Evolutionary conservation across 2,888 invertebrate genomes (phyloP).

Genomic region (Lasioglossum zephyrum): DNA sequence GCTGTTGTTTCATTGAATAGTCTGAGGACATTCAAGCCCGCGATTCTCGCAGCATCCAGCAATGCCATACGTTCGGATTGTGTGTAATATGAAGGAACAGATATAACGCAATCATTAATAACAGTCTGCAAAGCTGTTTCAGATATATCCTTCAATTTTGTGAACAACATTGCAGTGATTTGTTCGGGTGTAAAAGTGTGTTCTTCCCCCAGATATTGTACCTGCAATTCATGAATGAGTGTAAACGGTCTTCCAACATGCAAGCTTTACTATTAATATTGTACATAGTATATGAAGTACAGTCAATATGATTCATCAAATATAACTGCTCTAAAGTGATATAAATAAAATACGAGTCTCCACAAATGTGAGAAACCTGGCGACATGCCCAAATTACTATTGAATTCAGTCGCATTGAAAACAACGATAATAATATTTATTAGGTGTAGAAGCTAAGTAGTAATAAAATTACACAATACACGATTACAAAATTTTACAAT

Average conservation of each 20-base stretch:
- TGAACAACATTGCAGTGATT: constrained; percentile 97
- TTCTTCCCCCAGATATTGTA: constrained; percentile 93
- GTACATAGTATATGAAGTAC: background rate
- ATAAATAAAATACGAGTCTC: constrained; percentile 71
- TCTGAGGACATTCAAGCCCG: constrained; percentile 96
- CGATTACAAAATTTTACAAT: constrained; percentile 1
- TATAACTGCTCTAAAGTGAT: constrained; percentile 65
- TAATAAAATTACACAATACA: constrained; percentile 3
- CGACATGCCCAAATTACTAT: constrained; percentile 62
- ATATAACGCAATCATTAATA: constrained; percentile 97
- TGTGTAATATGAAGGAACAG: constrained; percentile 97
- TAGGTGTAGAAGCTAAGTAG: background rate
- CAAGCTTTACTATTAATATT: constrained; percentile 7
- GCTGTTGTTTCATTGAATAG: constrained; percentile 99
- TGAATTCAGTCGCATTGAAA: constrained; percentile 42
- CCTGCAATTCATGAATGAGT: constrained; percentile 83
- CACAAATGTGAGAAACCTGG: constrained; percentile 62
- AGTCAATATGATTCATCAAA: constrained; percentile 54
- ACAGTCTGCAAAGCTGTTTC: constrained; percentile 94
- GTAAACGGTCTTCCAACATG: background rate
- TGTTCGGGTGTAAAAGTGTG: constrained; percentile 96
- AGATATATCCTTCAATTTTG: constrained; percentile 97
- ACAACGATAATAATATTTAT: constrained; percentile 17
- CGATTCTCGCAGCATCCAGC: constrained; percentile 95
- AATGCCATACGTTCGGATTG: constrained; percentile 97